These are phyloP conservation scores for Ypsolopha scabrella DNA, from an alignment of 2,888 invertebrate species.

Conservation along the genomic window DNA sequence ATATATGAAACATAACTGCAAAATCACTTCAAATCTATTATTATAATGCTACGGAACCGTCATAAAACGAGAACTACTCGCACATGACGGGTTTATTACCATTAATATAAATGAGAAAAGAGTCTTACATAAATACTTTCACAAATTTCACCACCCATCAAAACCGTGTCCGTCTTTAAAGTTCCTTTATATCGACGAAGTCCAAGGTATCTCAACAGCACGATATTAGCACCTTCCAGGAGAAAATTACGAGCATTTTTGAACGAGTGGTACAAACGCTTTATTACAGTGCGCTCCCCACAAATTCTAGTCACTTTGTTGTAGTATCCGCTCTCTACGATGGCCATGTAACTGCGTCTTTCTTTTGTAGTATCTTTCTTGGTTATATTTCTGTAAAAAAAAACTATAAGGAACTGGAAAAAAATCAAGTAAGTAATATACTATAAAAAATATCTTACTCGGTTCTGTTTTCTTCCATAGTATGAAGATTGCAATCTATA, in stretches of 20 bases:
- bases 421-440: neutral
- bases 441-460: slow-evolving; percentile 55
- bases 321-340: slow-evolving; percentile 68
- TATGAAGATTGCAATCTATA: slow-evolving; percentile 71
- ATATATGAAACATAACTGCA: too few relatives aligned
- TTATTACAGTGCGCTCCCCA: slow-evolving; percentile 47
- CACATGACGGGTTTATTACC: too few relatives aligned
- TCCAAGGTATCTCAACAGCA: slow-evolving; percentile 72
- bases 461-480: slow-evolving; percentile 74
- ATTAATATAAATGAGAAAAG: slow-evolving; percentile 7
- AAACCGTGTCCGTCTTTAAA: slow-evolving; percentile 65
- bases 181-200: slow-evolving; percentile 62
- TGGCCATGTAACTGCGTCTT: slow-evolving; percentile 63
- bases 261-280: slow-evolving; percentile 62
- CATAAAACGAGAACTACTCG: too few relatives aligned
- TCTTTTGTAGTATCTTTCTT: slow-evolving; percentile 53
- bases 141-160: slow-evolving; percentile 71
- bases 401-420: neutral
- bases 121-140: slow-evolving; percentile 72
- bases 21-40: too few relatives aligned
- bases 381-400: slow-evolving; percentile 46
- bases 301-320: slow-evolving; percentile 61
- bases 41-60: too few relatives aligned
- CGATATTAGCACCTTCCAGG: slow-evolving; percentile 73
- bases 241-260: slow-evolving; percentile 60